Evolutionary conservation across 2,113 vertebrate species (phyloP), one percentile per base, ranked within the genome.

Genomic region (Gavia stellata): DNA sequence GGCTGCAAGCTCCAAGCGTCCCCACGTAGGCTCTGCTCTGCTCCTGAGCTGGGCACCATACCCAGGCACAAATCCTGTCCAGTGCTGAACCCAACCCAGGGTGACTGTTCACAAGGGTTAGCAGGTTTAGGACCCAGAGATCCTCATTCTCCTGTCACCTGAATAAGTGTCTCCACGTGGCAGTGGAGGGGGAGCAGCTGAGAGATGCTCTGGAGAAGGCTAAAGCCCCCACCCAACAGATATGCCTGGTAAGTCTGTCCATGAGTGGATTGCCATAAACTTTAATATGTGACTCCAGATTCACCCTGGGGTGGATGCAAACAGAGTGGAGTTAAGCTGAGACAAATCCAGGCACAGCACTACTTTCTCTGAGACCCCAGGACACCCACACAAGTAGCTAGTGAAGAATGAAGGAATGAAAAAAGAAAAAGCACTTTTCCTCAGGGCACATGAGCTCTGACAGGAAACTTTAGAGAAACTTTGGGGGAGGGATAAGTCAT

Each of bases 401-500:
- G 38, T 14, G 61, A 93, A 75, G 77, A 93, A 59, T 67, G 70
- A 96, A 96, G 71, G 82, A 92, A 86, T 71, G 88, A 93, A 80
- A 73, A 86, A 92, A 95, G 86, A 83, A 94, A 91, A 86, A 95
- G 68, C 72, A 58, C 83, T 96, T 95, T 94, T 94, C 95, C 92
- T 94, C 73, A 20, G 91, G 88, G 94, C 94, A 83, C 59, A 50
- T 44, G 86, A 94, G 92, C 83, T 91, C 88, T 96, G 90, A 86
- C 85, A 94, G 92, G 92, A 94, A 96, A 92, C 86, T 96, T 92
- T 28, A 90, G 77, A 95, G 92, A 86, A 95, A 81, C 91, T 94
- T 5, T 55, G 89, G 79, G 94, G 96, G 94, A 96, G 92, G 94
- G 94, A 91, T 63, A 94, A 95, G 85, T 88, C 82, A 73, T 83